Evolutionary conservation across 2,797 vertebrate species (phyloP).

Genomic region (Tolypeutes matacus): DNA sequence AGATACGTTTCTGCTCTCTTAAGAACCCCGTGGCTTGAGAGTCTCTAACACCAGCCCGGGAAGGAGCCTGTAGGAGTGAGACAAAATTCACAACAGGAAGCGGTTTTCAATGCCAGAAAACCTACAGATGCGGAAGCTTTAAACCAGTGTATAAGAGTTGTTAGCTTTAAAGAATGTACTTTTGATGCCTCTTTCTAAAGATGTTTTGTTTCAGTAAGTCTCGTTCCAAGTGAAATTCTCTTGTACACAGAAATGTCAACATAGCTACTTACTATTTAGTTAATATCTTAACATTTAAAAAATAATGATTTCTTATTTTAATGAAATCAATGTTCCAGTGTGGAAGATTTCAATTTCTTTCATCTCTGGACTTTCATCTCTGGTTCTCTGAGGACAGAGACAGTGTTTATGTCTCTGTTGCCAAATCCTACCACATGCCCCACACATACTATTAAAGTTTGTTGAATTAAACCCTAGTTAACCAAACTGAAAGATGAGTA

Average conservation of each 20-base stretch:
- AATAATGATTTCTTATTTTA: constrained; percentile 38
- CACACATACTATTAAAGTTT: background rate
- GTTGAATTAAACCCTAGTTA: background rate
- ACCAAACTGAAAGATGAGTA: background rate
- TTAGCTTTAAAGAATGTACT: constrained; percentile 3
- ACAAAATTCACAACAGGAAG: background rate
- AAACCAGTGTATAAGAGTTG: background rate
- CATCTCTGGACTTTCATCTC: background rate
- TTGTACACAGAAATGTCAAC: constrained; percentile 16
- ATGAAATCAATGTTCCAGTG: background rate
- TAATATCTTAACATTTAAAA: background rate
- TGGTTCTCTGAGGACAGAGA: background rate
- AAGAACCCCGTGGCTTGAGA: background rate
- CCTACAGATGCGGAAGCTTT: background rate
- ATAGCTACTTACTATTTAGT: background rate
- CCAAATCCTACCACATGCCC: background rate
- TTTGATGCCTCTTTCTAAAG: background rate
- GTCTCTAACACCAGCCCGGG: background rate
- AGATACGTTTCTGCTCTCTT: background rate
- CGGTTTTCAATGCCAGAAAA: background rate
- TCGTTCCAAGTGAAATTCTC: background rate
- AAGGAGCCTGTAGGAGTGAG: background rate
- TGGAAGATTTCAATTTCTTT: constrained; percentile 13
- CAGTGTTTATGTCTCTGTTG: background rate
- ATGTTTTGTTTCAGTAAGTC: background rate